Base-by-base conservation (phyloP, 2,797 vertebrate species). In the Amblyopsis hoosieri region DNA sequence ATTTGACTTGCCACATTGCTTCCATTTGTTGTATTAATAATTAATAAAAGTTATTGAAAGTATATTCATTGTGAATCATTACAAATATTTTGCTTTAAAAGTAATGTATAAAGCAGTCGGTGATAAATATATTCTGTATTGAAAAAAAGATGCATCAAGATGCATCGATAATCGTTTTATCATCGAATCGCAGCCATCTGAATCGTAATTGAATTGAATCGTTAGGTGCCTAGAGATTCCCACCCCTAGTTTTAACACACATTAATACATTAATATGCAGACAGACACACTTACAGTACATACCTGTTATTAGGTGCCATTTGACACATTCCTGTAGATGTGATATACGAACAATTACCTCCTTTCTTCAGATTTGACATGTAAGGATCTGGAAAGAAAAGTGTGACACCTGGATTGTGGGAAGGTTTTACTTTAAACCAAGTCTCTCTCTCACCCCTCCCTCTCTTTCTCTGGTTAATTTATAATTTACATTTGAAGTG, bases 311-410 rank as follows among this genome's bases (percentile, higher is more conserved):
- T 64, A 7, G 14, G 62, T 66, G 85, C 81, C 78, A 87, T 75
- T 47, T 14, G 77, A 88, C 84, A 75, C 71, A 10, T 78, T 73
- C 58, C 69, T 90, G 85, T 88, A 89, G 90, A 92, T 92, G 77
- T 81, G 88, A 91, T 91, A 89, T 90, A 79, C 84, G 76, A 87
- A 76, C 83, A 79, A 87, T 76, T 70, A 67, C 78, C 77, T 78
- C 80, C 76, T 74, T 80, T 85, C 83, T 85, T 81, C 79, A 57
- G 54, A 82, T 82, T 76, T 89, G 80, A 85, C 85, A 81, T 83
- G 77, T 86, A 64, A 82, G 71, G 67, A 54, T 83, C 31, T 66
- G 78, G 72, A 63, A 59, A 70, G 66, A 84, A 77, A 80, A 53
- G 66, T 14, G 73, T 14, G 62, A 88, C 86, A 89, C 84, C 86